Evolutionary conservation across 2,113 vertebrate species (phyloP), one percentile per base, ranked within the genome.

Genomic region (Symphodus melops): DNA sequence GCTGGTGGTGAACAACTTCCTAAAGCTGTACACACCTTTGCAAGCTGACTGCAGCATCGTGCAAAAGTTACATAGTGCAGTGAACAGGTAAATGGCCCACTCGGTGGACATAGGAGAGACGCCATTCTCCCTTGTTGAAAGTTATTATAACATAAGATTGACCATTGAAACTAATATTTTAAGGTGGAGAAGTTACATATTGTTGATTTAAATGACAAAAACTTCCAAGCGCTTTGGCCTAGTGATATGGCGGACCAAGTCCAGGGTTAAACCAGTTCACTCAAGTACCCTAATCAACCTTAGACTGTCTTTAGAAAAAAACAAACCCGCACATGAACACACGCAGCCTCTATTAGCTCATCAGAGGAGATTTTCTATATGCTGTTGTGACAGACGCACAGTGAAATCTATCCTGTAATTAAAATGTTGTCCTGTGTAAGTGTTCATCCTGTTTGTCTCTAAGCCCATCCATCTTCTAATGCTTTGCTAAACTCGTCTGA

Each of bases 341-440:
- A 48, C 46, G 23, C 28, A 19, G 21, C 61, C 41, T 52, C 19
- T 37, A 63, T 70, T 55, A 71, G 52, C 19, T 66, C 25, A 56
- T 49, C 37, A 37, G 17, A 70, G 48, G 73, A 62, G 20, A 25
- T 52, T 81, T 85, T 80, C 64, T 42, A 62, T 25, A 75, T 41
- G 59, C 64, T 56, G 54, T 52, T 55, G 58, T 42, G 70, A 72
- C 86, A 84, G 76, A 81, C 80, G 70, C 53, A 57, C 51, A 77
- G 72, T 86, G 75, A 88, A 88, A 88, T 49, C 75, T 53, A 76
- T 49, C 68, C 82, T 78, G 69, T 86, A 88, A 83, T 89, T 89
- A 82, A 85, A 83, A 78, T 79, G 72, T 80, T 68, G 65, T 86
- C 46, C 52, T 57, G n/a, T 65, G 72, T 46, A 57, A 64, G 69